These are phyloP conservation scores for Nothobranchius furzeri DNA, from an alignment of 2,113 vertebrate species.

Conservation along the genomic window DNA sequence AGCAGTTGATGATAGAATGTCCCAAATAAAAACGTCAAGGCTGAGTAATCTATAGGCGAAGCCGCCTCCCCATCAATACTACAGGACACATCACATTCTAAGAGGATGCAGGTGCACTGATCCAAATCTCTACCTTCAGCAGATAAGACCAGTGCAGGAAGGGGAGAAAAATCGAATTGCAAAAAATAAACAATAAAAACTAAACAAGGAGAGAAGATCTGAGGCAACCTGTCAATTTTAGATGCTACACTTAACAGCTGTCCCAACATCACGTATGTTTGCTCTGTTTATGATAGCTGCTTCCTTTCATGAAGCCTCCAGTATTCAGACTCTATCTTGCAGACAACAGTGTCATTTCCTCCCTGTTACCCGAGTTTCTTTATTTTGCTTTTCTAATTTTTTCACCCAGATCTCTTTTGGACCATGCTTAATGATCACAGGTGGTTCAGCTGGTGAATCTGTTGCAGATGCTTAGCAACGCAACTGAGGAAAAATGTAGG, in stretches of 20 bases:
- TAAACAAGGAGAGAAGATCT: conserved; percentile 39
- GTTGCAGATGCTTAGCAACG: neutral
- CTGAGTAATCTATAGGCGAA: conserved; percentile 48
- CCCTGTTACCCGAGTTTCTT: conserved; percentile 2
- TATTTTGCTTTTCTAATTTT: neutral
- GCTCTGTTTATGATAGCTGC: conserved; percentile 5
- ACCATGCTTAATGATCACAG: conserved; percentile 13
- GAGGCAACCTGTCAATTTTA: conserved; percentile 31
- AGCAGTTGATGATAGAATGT: conserved; percentile 12
- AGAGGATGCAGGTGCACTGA: conserved; percentile 50
- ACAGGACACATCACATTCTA: conserved; percentile 33
- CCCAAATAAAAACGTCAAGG: conserved; percentile 40
- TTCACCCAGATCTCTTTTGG: conserved; percentile 1
- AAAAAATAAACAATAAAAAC: conserved; percentile 52
- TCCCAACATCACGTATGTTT: conserved; percentile 2
- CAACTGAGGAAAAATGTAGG: conserved; percentile 2
- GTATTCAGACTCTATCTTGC: conserved; percentile 1
- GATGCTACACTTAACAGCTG: neutral
- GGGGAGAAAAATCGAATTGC: no score
- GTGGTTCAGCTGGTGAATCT: conserved; percentile 21
- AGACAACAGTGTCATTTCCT: conserved; percentile 1
- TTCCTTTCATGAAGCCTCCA: conserved; percentile 10
- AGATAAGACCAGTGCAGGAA: conserved; percentile 55
- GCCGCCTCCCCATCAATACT: conserved; percentile 37
- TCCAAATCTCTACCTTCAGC: conserved; percentile 33